These are phyloP conservation scores for Drosophila orosa DNA, from an alignment of 1,140 invertebrate genomes.

Conservation along the genomic window DNA sequence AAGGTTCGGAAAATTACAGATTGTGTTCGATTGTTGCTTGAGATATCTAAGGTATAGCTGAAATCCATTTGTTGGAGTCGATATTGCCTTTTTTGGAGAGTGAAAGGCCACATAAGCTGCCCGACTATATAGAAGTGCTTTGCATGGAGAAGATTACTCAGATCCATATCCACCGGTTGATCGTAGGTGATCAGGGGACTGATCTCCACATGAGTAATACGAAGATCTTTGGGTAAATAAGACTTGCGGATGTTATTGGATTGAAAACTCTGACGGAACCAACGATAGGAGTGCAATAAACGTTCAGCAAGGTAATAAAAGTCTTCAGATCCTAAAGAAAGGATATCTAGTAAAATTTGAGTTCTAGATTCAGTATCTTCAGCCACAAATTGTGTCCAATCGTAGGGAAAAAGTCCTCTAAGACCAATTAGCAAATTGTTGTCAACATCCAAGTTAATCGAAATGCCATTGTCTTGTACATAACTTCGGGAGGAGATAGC, in stretches of 20 bases:
- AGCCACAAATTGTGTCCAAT: conserved; percentile 21
- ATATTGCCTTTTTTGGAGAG: conserved; percentile 18
- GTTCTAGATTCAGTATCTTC: neutral
- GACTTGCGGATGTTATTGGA: neutral
- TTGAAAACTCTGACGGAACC: conserved; percentile 28
- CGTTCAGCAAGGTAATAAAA: conserved; percentile 51
- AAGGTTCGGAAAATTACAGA: conserved; percentile 39
- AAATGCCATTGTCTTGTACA: conserved; percentile 22
- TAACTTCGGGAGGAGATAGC: conserved; percentile 3
- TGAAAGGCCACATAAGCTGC: conserved; percentile 52
- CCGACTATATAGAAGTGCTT: conserved; percentile 35
- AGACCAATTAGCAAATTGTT: conserved; percentile 40
- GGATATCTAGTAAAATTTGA: conserved; percentile 16
- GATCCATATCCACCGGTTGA: conserved; percentile 46
- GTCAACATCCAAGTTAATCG: conserved; percentile 17
- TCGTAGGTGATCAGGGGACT: conserved; percentile 41
- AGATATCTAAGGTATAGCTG: conserved; percentile 26
- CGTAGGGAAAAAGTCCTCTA: conserved; percentile 43
- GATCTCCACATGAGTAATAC: conserved; percentile 10
- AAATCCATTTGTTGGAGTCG: conserved; percentile 50
- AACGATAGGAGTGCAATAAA: conserved; percentile 25
- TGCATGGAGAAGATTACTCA: conserved; percentile 42
- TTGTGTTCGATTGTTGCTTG: conserved; percentile 48
- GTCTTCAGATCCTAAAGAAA: conserved; percentile 14
- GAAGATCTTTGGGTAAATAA: conserved; percentile 24